These are phyloP conservation scores for Sycophila sp. DNA, from an alignment of 1,140 invertebrate species.

Conservation along the genomic window DNA sequence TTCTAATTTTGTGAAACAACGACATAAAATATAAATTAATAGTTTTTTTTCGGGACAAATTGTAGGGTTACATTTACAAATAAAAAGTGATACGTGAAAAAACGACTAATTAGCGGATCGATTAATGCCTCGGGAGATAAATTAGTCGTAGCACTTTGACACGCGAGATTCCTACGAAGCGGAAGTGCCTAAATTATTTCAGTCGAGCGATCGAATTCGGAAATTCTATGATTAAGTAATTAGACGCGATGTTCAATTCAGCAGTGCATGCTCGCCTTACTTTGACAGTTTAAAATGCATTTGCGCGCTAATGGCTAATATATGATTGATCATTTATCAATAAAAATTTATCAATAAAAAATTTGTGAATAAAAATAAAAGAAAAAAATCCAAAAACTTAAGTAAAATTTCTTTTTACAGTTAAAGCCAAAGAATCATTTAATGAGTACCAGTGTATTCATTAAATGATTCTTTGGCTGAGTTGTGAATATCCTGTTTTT, in stretches of 20 bases:
- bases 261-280: background rate
- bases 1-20: too few species aligned
- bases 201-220: conserved; percentile 6
- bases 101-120: conserved; percentile 3
- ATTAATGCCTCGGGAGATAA: conserved; percentile 15
- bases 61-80: too few species aligned
- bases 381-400: too few species aligned
- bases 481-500: too few species aligned
- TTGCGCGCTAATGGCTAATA: background rate
- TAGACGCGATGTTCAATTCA: background rate
- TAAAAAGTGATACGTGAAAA: too few species aligned
- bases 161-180: background rate
- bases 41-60: background rate
- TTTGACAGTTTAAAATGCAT: conserved; percentile 20
- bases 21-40: too few species aligned
- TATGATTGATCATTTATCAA: background rate
- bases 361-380: too few species aligned
- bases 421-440: too few species aligned
- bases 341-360: too few species aligned
- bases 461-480: too few species aligned
- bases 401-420: too few species aligned
- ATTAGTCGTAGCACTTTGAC: conserved; percentile 8
- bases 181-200: conserved; percentile 30
- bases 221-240: conserved; percentile 31
- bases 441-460: too few species aligned